A percentile compares a stretch with the other conserved stretches of the same genome.
Conservation (phyloP, 1,140 invertebrate species). For the Coenobita brevimanus region DNA sequence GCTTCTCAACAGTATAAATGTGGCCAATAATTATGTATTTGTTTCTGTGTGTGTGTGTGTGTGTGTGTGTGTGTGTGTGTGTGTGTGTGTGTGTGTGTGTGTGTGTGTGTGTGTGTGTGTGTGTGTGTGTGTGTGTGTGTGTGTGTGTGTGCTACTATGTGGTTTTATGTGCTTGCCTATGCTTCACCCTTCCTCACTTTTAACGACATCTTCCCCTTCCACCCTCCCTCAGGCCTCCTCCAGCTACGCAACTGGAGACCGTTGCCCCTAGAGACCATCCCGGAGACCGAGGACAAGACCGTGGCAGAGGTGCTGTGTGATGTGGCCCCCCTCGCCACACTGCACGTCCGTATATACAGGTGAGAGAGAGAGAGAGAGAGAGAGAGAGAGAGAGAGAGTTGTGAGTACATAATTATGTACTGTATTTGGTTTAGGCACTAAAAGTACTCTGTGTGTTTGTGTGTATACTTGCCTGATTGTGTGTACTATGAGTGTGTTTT, state of each 20-base stretch:
- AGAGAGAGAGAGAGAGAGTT: background rate
- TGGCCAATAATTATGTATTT: no score
- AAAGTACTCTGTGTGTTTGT: background rate
- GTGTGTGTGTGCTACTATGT: no score
- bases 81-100: no score
- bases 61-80: no score
- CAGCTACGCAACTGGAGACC: conserved; percentile 51
- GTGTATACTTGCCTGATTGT: background rate
- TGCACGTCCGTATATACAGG: conserved; percentile 53
- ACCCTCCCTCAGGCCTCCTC: conserved; percentile 20
- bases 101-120: no score
- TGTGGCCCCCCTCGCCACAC: conserved; percentile 42
- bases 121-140: no score
- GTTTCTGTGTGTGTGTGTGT: no score
- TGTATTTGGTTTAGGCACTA: background rate
- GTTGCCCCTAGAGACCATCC: conserved; percentile 39
- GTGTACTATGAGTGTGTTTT: no score
- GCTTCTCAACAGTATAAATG: no score
- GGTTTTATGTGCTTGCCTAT: no score
- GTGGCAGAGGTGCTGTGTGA: conserved; percentile 49
- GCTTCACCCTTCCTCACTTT: no score
- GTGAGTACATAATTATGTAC: background rate
- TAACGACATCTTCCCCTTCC: no score
- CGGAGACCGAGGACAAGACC: conserved; percentile 50
- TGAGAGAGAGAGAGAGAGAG: background rate